Percentiles rank a stretch among this genome's conserved stretches.
These are phyloP conservation scores for Petroica traversi DNA, from an alignment of 2,113 vertebrate species.

Conservation along the genomic window DNA sequence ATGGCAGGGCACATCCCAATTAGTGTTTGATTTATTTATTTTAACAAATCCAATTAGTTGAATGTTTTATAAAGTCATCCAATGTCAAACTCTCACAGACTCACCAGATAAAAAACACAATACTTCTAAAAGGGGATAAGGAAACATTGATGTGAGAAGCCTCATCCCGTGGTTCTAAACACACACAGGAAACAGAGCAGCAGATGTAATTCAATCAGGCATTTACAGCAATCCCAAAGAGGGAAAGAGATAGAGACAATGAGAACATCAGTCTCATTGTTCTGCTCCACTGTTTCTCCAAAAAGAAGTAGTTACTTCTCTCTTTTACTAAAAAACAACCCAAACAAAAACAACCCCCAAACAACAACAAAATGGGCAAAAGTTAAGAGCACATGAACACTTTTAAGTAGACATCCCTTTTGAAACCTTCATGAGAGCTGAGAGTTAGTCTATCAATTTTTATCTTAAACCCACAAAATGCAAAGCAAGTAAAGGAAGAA, in stretches of 20 bases:
- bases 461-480: background rate
- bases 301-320: background rate
- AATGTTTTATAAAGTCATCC: slow-evolving; percentile 83
- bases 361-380: background rate
- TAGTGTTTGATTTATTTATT: slow-evolving; percentile 84
- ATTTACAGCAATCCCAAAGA: background rate
- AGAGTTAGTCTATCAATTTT: background rate
- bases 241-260: background rate
- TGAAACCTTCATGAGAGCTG: background rate
- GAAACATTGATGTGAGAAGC: slow-evolving; percentile 3
- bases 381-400: background rate
- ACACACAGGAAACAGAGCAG: background rate
- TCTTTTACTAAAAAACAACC: background rate
- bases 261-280: background rate
- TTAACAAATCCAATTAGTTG: slow-evolving; percentile 82
- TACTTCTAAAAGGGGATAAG: slow-evolving; percentile 21
- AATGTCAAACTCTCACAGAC: slow-evolving; percentile 76
- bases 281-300: background rate
- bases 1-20: slow-evolving; percentile 78
- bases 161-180: background rate
- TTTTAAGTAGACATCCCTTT: background rate
- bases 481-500: background rate
- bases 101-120: slow-evolving; percentile 34
- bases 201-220: background rate
- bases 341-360: background rate